phyloP scores from a whole-genome alignment of 1,140 invertebrate genomes.

The Portunus trituberculatus region DNA sequence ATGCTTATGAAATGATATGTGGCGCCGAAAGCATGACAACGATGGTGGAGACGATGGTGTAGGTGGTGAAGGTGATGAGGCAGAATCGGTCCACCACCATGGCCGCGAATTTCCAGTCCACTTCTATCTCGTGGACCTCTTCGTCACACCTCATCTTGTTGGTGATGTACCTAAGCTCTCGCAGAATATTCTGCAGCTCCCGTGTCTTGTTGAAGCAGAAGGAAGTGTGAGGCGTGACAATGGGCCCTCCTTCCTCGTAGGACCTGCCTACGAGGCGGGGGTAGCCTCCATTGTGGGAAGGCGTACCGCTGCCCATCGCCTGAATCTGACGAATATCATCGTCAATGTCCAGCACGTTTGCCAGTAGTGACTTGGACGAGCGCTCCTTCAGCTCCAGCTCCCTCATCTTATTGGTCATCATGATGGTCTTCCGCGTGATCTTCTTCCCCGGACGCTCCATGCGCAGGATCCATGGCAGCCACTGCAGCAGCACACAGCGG shows the following conservation, averaged over 20 bases:
- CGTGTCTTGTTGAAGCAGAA: constrained; percentile 77
- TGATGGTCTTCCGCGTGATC: constrained; percentile 93
- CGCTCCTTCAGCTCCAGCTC: constrained; percentile 95
- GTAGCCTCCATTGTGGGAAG: constrained; percentile 73
- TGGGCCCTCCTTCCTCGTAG: constrained; percentile 72
- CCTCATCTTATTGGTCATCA: constrained; percentile 92
- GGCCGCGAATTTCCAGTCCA: constrained; percentile 99
- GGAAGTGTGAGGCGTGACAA: constrained; percentile 69
- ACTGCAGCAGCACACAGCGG: constrained; percentile 95
- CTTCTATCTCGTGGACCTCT: constrained; percentile 93
- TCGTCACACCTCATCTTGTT: constrained; percentile 93
- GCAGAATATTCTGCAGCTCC: constrained; percentile 78
- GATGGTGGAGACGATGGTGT: constrained; percentile 97
- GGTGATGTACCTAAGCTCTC: constrained; percentile 93
- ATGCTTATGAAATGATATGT: constrained; percentile 87
- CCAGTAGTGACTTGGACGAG: constrained; percentile 94
- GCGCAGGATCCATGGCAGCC: constrained; percentile 96
- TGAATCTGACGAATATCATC: constrained; percentile 87
- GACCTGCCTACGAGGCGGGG: constrained; percentile 76
- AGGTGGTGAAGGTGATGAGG: constrained; percentile 97
- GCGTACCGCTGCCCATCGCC: constrained; percentile 73
- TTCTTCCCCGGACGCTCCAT: constrained; percentile 93
- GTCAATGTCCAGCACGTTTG: constrained; percentile 95
- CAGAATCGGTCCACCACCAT: constrained; percentile 99
- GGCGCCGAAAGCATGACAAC: constrained; percentile 96